Base-by-base conservation (phyloP, 2,888 invertebrate species). In the Venustoraphidia nigricollis region DNA sequence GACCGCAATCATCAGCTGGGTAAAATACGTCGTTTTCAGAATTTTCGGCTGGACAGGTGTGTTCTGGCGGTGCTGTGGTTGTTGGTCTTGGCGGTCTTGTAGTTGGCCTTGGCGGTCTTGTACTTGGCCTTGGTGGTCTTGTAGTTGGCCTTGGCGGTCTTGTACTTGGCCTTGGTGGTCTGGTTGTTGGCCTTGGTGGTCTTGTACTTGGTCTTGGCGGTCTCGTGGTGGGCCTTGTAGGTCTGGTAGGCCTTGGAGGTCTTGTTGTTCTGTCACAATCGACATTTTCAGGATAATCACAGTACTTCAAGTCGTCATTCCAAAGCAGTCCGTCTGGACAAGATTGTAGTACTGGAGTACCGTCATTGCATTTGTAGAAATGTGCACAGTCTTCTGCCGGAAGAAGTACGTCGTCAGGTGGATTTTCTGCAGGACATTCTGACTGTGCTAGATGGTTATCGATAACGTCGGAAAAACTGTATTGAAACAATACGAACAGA, bases 251-350 rank as follows among this genome's bases (percentile, higher is more conserved):
- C 8, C 10, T 14, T n/a, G 41, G 41, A 27, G 14, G 8, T 2
- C 8, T 27, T 3, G 41, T 17, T 2, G 41, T 14, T 27, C 5
- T 3, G 2, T 4, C 4, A 35, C 46, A 46, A 9, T 46, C 9
- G n/a, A 41, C 46, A 34, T 2, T 3, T 40, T 46, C 46, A 2
- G 46, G 46, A 40, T 41, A 46, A 9, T 46, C 46, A 37, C 45
- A 45, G 10, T 38, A 17, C 17, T 45, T n/a, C 2, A 45, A 2
- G 38, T 35, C 37, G n/a, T 35, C 38, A 11, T 11, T 35, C 46
- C 46, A 46, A 11, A 41, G 34, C 13, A 11, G 40, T 8, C 41
- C 41, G 3, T 1, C 1, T 41, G 46, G 46, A 36, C 46, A 46
- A 1, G 27, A 9, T 4, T 27, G 27, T 41, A 41, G 9, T 10